phyloP scores from a whole-genome alignment of 2,797 vertebrate genomes.

The Poeciliopsis infans region DNA sequence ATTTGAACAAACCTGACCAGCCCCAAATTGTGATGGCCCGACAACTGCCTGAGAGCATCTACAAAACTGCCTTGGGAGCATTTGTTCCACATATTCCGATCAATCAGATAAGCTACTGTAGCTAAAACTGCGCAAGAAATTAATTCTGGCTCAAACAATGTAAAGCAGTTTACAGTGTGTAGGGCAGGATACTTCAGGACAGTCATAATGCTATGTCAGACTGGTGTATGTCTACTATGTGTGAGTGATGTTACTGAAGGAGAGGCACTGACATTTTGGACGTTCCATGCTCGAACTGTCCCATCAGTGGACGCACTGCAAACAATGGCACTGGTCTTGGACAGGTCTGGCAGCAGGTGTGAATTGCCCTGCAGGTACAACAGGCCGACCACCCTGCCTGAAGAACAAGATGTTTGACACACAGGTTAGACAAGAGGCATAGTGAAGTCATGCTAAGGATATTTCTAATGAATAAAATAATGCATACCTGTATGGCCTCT shows the following conservation, averaged over 20 bases:
- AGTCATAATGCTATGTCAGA: neutral
- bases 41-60: neutral
- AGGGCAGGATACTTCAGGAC: neutral
- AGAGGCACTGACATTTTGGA: conserved; percentile 70
- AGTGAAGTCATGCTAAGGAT: neutral
- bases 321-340: conserved; percentile 58
- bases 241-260: neutral
- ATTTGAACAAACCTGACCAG: neutral
- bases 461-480: neutral
- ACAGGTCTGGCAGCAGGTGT: conserved; percentile 55
- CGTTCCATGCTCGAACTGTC: conserved; percentile 80
- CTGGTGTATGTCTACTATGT: neutral
- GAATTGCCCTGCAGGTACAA: conserved; percentile 73
- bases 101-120: neutral
- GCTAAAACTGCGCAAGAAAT: neutral
- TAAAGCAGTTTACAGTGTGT: neutral
- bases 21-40: neutral
- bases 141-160: neutral
- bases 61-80: neutral
- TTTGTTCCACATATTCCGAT: neutral
- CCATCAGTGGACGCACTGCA: conserved; percentile 82
- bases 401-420: neutral
- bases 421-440: neutral
- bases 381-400: conserved; percentile 78
- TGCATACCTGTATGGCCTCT: conserved; percentile 79